These are phyloP conservation scores for Gobionotothen gibberifrons DNA, from an alignment of 2,797 vertebrate genomes.

Conservation along the genomic window DNA sequence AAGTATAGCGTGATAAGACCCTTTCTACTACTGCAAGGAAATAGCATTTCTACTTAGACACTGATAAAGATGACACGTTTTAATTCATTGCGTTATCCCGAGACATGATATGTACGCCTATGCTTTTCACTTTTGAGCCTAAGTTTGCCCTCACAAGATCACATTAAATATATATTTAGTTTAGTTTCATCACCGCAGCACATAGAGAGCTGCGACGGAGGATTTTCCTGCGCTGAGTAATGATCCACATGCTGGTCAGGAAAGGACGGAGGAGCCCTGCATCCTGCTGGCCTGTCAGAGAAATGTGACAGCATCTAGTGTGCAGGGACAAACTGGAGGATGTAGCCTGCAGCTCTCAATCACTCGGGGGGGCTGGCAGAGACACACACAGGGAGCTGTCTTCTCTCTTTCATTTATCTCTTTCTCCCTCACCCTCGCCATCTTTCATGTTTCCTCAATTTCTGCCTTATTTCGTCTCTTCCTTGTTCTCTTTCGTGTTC, in stretches of 20 bases:
- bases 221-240: conserved; percentile 57
- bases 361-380: conserved; percentile 68
- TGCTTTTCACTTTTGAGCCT: conserved; percentile 15
- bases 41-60: conserved; percentile 10
- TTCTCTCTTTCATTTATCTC: conserved; percentile 63
- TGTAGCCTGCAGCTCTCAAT: conserved; percentile 73
- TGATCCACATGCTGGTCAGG: conserved; percentile 68
- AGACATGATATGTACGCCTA: not conserved
- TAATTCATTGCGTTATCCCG: conserved; percentile 23
- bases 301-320: conserved; percentile 76
- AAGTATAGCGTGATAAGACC: conserved; percentile 36
- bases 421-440: conserved; percentile 44
- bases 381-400: conserved; percentile 68
- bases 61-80: conserved; percentile 34
- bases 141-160: conserved; percentile 11
- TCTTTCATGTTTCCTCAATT: conserved; percentile 50
- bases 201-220: conserved; percentile 14
- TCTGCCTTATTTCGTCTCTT: conserved; percentile 40
- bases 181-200: conserved; percentile 22
- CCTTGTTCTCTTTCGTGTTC: conserved; percentile 18
- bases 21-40: conserved; percentile 17
- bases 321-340: conserved; percentile 73
- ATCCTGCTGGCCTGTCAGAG: conserved; percentile 81
- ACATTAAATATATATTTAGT: conserved; percentile 38
- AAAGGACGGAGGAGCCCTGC: conserved; percentile 62